These are phyloP conservation scores for Pogoniulus pusillus DNA, from an alignment of 2,797 vertebrate species.

Conservation along the genomic window DNA sequence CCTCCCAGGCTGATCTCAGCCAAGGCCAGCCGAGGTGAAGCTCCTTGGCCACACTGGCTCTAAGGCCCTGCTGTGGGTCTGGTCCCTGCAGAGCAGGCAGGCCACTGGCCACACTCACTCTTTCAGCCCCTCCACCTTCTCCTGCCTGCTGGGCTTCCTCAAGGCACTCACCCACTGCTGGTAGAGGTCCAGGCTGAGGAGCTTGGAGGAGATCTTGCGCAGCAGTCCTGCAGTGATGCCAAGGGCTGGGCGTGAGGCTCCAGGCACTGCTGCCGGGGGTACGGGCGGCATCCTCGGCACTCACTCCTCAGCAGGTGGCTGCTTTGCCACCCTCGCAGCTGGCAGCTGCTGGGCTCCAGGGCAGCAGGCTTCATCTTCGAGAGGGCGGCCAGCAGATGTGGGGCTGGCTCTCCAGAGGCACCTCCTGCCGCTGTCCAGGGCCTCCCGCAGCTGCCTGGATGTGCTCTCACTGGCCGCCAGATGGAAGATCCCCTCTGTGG, in stretches of 20 bases:
- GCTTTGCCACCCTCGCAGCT: not conserved
- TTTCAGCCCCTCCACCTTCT: not conserved
- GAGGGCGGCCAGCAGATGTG: not conserved
- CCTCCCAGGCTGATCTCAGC: not conserved
- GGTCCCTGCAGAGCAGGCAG: not conserved
- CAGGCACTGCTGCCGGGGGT: not conserved
- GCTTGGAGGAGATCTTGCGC: too few relatives aligned
- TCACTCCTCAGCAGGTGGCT: not conserved
- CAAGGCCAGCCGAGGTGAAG: not conserved
- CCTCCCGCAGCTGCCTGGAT: not conserved
- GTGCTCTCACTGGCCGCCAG: not conserved
- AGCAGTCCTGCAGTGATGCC: not conserved
- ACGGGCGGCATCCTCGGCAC: not conserved
- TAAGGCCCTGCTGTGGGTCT: not conserved
- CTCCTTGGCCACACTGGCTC: not conserved
- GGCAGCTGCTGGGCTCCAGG: not conserved
- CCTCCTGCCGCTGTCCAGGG: not conserved
- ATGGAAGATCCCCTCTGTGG: not conserved
- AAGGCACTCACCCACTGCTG: not conserved
- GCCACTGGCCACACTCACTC: not conserved
- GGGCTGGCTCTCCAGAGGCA: not conserved
- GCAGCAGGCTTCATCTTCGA: not conserved
- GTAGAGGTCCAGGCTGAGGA: not conserved
- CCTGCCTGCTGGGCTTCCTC: not conserved
- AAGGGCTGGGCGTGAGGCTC: not conserved